Evolutionary conservation across 2,888 invertebrate species (phyloP).

Genomic region (Callinectes sapidus): DNA sequence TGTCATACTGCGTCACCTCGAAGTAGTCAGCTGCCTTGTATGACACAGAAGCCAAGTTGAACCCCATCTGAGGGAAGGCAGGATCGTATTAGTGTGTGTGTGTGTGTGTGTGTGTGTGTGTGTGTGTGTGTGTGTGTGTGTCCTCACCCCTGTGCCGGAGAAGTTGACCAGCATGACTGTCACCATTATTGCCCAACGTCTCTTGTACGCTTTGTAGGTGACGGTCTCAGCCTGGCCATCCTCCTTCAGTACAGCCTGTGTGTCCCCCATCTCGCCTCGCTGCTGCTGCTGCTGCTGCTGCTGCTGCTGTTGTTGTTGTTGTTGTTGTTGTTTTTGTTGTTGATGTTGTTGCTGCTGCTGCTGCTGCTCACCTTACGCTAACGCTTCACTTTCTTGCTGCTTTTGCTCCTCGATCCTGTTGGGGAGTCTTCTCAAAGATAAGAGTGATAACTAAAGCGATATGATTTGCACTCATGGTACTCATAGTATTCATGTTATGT

Average conservation of each 20-base stretch:
- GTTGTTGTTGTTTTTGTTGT: too few relatives aligned
- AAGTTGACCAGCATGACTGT: constrained; percentile 61
- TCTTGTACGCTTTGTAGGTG: constrained; percentile 40
- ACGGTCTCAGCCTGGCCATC: background rate
- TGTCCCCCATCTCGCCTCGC: background rate
- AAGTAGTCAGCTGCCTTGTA: constrained; percentile 61
- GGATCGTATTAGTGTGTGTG: background rate
- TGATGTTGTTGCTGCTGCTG: background rate
- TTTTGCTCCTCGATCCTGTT: background rate
- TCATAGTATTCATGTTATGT: background rate
- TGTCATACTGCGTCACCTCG: constrained; percentile 12
- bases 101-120: background rate
- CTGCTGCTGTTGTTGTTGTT: too few relatives aligned
- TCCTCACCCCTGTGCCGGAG: constrained; percentile 58
- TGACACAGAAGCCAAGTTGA: constrained; percentile 63
- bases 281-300: background rate
- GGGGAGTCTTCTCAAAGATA: background rate
- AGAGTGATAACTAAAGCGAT: background rate
- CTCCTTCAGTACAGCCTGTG: background rate
- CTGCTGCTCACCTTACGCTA: too few relatives aligned
- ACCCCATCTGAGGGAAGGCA: constrained; percentile 60
- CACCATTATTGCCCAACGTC: constrained; percentile 54
- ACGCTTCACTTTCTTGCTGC: background rate
- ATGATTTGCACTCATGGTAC: background rate
- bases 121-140: constrained; percentile 36